Conservation (phyloP, 2,113 vertebrate species). For the Daubentonia madagascariensis region DNA sequence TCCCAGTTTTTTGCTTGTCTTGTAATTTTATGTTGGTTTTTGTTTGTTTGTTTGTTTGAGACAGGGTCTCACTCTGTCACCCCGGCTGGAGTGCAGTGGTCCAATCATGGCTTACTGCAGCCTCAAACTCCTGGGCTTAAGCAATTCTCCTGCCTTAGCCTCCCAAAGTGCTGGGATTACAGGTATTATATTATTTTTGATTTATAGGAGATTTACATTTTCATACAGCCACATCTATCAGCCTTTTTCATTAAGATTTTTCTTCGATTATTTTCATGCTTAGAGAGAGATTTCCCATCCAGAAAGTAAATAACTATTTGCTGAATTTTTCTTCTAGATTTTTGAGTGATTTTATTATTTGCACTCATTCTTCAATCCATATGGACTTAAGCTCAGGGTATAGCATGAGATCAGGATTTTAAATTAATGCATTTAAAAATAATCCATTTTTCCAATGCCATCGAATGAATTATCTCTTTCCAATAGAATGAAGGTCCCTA, state of each 20-base stretch:
- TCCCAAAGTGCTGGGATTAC: neutral
- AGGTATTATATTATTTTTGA: neutral
- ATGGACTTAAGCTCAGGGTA: neutral
- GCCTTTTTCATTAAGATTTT: neutral
- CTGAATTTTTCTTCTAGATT: neutral
- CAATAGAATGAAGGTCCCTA: neutral
- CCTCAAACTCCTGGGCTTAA: too few relatives aligned
- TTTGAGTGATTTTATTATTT: neutral
- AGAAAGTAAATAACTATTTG: neutral
- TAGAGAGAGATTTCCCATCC: neutral
- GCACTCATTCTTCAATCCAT: neutral
- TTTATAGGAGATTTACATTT: neutral
- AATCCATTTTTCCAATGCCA: neutral
- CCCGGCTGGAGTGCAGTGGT: too few relatives aligned
- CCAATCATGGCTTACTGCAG: too few relatives aligned
- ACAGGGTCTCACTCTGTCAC: neutral
- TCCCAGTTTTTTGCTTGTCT: neutral
- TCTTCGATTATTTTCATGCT: neutral
- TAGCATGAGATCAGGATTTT: neutral
- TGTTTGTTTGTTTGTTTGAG: neutral
- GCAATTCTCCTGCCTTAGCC: neutral
- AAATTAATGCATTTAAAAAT: neutral
- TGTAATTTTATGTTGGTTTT: neutral
- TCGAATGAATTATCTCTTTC: neutral
- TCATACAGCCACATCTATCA: neutral